A percentile compares a stretch with the other conserved stretches of the same genome.
Conservation (phyloP, 1,140 invertebrate genomes). For the Pygmarrhopalites habei region DNA sequence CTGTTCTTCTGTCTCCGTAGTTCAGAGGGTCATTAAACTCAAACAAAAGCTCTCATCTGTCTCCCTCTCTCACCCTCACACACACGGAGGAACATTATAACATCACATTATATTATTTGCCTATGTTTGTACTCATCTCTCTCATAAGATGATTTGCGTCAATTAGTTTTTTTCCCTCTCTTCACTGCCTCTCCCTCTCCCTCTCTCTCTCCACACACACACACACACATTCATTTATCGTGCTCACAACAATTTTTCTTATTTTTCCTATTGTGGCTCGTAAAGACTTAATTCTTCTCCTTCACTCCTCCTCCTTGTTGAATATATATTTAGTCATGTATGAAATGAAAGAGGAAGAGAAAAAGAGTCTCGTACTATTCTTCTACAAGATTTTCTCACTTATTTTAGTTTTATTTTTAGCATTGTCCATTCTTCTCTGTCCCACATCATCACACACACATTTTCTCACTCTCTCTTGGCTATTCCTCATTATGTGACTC, state of each 20-base stretch:
- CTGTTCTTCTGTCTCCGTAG: background rate
- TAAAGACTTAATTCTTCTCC: slow-evolving; percentile 5
- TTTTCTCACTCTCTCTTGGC: too few species aligned
- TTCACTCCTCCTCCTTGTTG: too few species aligned
- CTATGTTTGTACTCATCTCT: background rate
- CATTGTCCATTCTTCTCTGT: too few species aligned
- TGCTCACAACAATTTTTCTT: background rate
- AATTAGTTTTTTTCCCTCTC: slow-evolving; percentile 11
- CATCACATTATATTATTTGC: background rate
- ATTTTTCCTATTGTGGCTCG: background rate
- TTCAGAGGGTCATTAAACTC: slow-evolving; percentile 15
- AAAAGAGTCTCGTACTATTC: too few species aligned
- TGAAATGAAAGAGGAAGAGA: too few species aligned
- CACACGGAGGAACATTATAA: background rate
- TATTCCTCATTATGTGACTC: too few species aligned
- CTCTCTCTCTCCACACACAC: too few species aligned
- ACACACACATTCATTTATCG: too few species aligned
- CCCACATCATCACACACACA: too few species aligned
- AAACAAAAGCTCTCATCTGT: background rate
- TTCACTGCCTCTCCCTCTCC: background rate
- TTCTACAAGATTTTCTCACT: too few species aligned
- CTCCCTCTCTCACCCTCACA: background rate
- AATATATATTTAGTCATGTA: too few species aligned
- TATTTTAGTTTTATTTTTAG: too few species aligned
- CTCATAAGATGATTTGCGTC: slow-evolving; percentile 9